These are phyloP conservation scores for Raja brachyura DNA, from an alignment of 2,113 vertebrate species.

Conservation along the genomic window DNA sequence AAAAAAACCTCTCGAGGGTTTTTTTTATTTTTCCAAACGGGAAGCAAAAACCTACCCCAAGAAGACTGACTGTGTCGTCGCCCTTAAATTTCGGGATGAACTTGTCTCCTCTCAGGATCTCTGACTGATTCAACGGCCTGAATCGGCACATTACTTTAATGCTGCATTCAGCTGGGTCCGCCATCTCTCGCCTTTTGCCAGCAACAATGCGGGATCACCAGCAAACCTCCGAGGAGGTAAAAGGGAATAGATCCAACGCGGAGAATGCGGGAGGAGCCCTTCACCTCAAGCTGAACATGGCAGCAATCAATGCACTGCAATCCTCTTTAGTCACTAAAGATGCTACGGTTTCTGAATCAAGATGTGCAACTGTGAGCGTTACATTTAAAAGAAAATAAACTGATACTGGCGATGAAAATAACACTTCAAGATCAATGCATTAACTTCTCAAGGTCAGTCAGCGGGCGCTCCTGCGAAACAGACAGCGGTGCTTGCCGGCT, in stretches of 20 bases:
- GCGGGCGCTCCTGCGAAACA: not conserved
- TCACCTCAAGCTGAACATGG: conserved; percentile 44
- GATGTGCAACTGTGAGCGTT: not conserved
- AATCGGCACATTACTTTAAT: conserved; percentile 93
- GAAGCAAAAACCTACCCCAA: conserved; percentile 67
- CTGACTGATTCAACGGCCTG: conserved; percentile 78
- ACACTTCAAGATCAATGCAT: conserved; percentile 39
- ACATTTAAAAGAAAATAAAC: conserved; percentile 16
- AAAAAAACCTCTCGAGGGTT: not conserved
- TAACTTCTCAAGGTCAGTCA: conserved; percentile 28
- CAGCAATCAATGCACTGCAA: conserved; percentile 17
- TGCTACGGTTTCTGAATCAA: conserved; percentile 9
- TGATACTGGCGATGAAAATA: not conserved
- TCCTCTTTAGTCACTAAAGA: not conserved
- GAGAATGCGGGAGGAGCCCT: conserved; percentile 38
- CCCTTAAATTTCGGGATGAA: conserved; percentile 82
- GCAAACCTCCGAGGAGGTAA: not conserved
- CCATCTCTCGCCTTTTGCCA: conserved; percentile 54
- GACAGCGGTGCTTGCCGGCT: conserved; percentile 37
- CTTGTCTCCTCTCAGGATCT: conserved; percentile 78
- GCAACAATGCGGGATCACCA: not conserved
- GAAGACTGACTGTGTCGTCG: conserved; percentile 75
- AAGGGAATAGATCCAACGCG: not conserved
- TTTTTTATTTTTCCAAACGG: not conserved
- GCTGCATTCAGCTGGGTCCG: conserved; percentile 77